These are phyloP conservation scores for Alethe diademata DNA, from an alignment of 2,113 vertebrate genomes.

Conservation along the genomic window DNA sequence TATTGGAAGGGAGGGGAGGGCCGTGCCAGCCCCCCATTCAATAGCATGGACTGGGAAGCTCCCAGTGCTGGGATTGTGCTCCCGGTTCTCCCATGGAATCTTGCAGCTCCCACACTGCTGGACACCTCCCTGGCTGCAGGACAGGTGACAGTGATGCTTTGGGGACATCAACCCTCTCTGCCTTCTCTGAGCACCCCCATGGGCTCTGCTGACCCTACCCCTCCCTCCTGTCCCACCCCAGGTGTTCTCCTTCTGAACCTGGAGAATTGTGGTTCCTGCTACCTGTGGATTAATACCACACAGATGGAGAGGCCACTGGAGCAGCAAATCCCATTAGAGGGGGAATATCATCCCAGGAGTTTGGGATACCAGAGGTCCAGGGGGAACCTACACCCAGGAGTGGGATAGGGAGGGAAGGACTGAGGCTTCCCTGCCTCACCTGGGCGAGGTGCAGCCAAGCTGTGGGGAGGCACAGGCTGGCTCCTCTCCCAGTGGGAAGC, in stretches of 20 bases:
- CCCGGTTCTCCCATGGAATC: rapidly evolving
- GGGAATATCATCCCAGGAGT: not conserved
- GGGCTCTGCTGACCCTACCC: not conserved
- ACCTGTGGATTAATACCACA: not conserved
- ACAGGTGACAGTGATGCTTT: not conserved
- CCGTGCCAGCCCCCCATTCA: rapidly evolving
- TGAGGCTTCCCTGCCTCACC: rapidly evolving
- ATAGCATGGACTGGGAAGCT: not conserved
- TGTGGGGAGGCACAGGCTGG: not conserved
- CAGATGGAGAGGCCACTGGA: not conserved
- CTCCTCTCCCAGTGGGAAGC: not conserved
- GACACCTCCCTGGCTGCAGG: not conserved
- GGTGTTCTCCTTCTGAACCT: not conserved
- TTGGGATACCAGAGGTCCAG: not conserved
- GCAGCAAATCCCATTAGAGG: not conserved
- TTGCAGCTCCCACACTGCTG: not conserved
- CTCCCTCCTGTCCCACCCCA: not conserved
- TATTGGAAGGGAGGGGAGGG: rapidly evolving
- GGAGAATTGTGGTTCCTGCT: not conserved
- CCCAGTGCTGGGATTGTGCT: no score
- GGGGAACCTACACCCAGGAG: not conserved
- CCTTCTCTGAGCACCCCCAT: not conserved
- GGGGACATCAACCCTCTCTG: not conserved
- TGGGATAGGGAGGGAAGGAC: not conserved
- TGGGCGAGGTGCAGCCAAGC: rapidly evolving